These are phyloP conservation scores for Tadarida brasiliensis DNA, from an alignment of 2,797 vertebrate genomes.

Conservation along the genomic window DNA sequence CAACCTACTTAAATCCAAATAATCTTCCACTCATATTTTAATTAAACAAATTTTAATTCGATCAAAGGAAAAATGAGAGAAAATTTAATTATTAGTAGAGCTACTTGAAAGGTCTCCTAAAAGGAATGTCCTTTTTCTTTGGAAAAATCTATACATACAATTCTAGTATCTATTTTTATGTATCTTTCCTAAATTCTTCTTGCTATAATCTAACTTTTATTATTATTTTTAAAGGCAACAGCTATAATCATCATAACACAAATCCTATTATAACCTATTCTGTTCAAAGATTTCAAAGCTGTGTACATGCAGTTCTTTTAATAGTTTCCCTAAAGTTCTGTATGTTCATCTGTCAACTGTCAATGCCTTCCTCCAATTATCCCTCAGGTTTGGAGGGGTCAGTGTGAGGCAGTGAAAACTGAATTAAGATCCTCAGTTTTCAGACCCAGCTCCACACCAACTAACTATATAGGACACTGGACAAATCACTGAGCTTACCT, in stretches of 20 bases:
- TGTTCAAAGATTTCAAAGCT: conserved; percentile 38
- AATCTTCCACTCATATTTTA: conserved; percentile 52
- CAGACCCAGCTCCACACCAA: background rate
- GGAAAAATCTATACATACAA: conserved; percentile 14
- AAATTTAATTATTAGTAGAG: conserved; percentile 19
- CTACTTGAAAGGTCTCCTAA: conserved; percentile 30
- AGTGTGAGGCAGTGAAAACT: background rate
- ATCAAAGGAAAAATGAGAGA: conserved; percentile 53
- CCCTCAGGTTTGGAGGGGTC: background rate
- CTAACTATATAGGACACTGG: background rate
- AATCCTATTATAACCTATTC: background rate
- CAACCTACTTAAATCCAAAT: conserved; percentile 24
- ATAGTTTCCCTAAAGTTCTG: conserved; percentile 14
- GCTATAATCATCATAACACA: conserved; percentile 42
- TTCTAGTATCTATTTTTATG: conserved; percentile 48
- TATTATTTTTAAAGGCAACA: conserved; percentile 32
- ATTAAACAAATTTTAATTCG: conserved; percentile 39
- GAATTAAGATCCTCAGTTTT: conserved; percentile 48
- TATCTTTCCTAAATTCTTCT: conserved; percentile 39
- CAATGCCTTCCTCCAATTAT: conserved; percentile 5
- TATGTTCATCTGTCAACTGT: conserved; percentile 49
- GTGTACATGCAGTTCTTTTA: background rate
- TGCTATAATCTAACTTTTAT: background rate
- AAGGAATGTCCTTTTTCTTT: background rate
- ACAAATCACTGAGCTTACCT: conserved; percentile 3